phyloP scores from a whole-genome alignment of 2,113 vertebrate species.

The Ginglymostoma cirratum region DNA sequence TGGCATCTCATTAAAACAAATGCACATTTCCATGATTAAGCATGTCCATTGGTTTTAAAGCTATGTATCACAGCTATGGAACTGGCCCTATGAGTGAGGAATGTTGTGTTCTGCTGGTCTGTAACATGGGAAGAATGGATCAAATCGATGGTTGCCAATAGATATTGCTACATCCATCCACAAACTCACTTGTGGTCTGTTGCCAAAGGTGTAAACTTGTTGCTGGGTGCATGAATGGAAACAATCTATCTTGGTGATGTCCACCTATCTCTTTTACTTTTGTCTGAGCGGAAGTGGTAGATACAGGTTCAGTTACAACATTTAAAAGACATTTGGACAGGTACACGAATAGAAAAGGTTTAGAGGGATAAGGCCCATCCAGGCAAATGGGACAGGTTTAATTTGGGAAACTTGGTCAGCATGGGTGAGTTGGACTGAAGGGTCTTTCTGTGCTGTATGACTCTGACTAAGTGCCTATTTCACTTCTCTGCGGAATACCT shows the following conservation, averaged over 20 bases:
- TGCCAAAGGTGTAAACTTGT: not conserved
- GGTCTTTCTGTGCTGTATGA: too few relatives aligned
- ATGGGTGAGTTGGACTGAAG: too few relatives aligned
- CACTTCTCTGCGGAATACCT: not conserved
- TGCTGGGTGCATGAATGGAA: not conserved
- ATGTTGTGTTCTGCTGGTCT: not conserved
- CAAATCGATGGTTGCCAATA: not conserved
- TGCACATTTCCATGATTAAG: not conserved
- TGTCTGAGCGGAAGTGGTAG: too few relatives aligned
- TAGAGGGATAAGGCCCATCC: too few relatives aligned
- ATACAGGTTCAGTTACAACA: too few relatives aligned
- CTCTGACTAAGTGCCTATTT: not conserved
- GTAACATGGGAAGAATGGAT: not conserved
- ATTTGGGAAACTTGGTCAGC: too few relatives aligned
- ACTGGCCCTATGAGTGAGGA: not conserved
- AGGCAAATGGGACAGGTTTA: too few relatives aligned
- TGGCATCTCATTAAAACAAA: not conserved
- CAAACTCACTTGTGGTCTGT: not conserved
- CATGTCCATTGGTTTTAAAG: not conserved
- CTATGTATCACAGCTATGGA: not conserved
- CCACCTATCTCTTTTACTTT: not conserved
- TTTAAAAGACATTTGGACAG: too few relatives aligned
- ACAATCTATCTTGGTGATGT: not conserved
- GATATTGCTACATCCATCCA: not conserved
- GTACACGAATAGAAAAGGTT: too few relatives aligned